Evolutionary conservation across 2,888 invertebrate genomes (phyloP).

Genomic region (Byasa hedistus): DNA sequence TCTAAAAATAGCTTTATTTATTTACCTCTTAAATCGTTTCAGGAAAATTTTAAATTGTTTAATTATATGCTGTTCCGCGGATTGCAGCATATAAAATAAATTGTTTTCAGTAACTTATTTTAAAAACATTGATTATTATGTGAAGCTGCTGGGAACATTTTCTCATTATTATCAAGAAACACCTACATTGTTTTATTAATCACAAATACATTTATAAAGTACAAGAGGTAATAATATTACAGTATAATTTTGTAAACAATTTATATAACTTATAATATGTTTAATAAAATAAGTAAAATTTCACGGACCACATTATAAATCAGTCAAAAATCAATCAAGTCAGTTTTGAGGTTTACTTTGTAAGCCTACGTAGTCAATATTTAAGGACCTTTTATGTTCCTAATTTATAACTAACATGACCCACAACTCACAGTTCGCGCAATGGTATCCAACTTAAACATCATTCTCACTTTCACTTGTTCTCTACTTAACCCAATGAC

Average conservation of each 20-base stretch:
- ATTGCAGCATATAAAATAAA: background rate
- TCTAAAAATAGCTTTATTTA: background rate
- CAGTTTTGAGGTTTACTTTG: too few relatives aligned
- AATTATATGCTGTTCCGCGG: background rate
- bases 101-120: background rate
- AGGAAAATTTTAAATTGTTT: background rate
- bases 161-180: too few relatives aligned
- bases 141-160: background rate
- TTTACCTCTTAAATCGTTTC: too few relatives aligned
- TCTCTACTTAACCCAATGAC: conserved; percentile 8
- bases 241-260: too few relatives aligned
- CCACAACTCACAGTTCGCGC: background rate
- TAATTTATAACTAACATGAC: background rate
- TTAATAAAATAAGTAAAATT: too few relatives aligned
- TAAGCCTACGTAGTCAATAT: background rate
- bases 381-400: background rate
- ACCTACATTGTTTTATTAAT: background rate
- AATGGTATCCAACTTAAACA: background rate
- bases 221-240: too few relatives aligned
- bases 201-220: background rate
- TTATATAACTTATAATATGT: too few relatives aligned
- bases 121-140: background rate
- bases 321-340: too few relatives aligned
- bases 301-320: too few relatives aligned
- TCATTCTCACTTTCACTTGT: conserved; percentile 8